Base-by-base conservation (phyloP, 2,888 invertebrate genomes). In the Netelia inedita region DNA sequence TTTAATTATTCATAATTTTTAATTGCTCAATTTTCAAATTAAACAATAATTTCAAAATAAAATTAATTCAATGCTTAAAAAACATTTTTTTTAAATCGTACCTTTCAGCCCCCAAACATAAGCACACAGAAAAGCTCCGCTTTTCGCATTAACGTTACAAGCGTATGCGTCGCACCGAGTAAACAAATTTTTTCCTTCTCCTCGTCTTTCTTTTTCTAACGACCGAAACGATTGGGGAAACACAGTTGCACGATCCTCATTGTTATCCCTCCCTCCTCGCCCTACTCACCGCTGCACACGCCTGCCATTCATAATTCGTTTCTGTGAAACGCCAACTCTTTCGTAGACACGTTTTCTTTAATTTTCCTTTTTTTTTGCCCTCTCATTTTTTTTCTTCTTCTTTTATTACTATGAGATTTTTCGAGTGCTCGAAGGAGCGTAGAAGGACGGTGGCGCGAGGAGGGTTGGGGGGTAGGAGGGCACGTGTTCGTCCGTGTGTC, bases 221-320 rank as follows among this genome's bases (percentile, higher is more conserved):
- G 28, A 43, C 28, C 72, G 11, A 57, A 65, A 65, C 55, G 53
- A 79, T 79, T 72, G 61, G 65, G 61, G 65, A 50, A 78, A 79
- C 53, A 79, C 53, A 53, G 35, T 72, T 55, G 69, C 28, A 63
- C 69, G 69, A 82, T 50, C 14, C 21, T 59, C 72, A 71, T 66
- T 66, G 65, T 76, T 65, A 46, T 43, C 59, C 68, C 46, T n/a
- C 21, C 59, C 69, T 10, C 10, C 9, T 19, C 19, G 21, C 14
- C 66, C 82, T 69, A 46, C 35, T 35, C 35, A 8, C 35, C 35
- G 35, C 6, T 6, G 6, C 35, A 35, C 35, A 6, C 35, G 6
- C 6, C 35, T 61, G 78, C 73, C 78, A 82, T 78, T 82, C 82
- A 78, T 78, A 73, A 78, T 82, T 73, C 73, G 53, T 68, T 82